phyloP scores from a whole-genome alignment of 2,888 invertebrate species.

The Caprella mutica region DNA sequence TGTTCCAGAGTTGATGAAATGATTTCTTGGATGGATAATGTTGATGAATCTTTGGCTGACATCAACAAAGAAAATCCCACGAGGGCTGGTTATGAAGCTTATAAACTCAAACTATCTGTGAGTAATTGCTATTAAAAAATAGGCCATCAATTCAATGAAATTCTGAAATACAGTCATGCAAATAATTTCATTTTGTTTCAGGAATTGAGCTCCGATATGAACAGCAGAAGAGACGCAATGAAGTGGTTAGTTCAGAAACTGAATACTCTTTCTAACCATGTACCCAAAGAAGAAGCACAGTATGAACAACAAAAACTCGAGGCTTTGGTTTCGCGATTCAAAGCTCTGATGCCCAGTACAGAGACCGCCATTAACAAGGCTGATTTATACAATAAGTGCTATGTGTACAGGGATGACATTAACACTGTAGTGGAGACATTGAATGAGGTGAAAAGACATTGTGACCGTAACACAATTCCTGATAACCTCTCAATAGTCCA shows the following conservation, averaged over 20 bases:
- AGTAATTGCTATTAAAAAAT: no score
- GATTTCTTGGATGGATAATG: constrained; percentile 80
- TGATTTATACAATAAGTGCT: constrained; percentile 81
- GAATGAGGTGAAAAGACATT: constrained; percentile 15
- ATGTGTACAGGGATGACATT: constrained; percentile 78
- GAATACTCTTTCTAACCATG: constrained; percentile 70
- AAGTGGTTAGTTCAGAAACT: constrained; percentile 87
- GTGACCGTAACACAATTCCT: constrained; percentile 14
- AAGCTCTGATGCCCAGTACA: constrained; percentile 78
- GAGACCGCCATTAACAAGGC: constrained; percentile 88
- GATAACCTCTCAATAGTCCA: constrained; percentile 25
- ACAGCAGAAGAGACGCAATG: constrained; percentile 81
- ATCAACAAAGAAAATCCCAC: constrained; percentile 73
- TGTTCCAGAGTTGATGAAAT: constrained; percentile 57
- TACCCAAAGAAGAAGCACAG: constrained; percentile 65
- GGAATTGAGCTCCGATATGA: constrained; percentile 82
- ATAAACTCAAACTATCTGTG: constrained; percentile 61
- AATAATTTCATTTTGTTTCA: constrained; percentile 40
- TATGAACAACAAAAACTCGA: constrained; percentile 71
- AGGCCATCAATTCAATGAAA: no score
- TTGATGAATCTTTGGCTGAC: constrained; percentile 68
- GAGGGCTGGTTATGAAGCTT: constrained; percentile 77
- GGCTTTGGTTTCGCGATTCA: constrained; percentile 71
- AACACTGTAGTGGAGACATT: constrained; percentile 65
- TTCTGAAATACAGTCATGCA: no score